Conservation (phyloP, 2,797 vertebrate genomes). For the Monodelphis domestica region DNA sequence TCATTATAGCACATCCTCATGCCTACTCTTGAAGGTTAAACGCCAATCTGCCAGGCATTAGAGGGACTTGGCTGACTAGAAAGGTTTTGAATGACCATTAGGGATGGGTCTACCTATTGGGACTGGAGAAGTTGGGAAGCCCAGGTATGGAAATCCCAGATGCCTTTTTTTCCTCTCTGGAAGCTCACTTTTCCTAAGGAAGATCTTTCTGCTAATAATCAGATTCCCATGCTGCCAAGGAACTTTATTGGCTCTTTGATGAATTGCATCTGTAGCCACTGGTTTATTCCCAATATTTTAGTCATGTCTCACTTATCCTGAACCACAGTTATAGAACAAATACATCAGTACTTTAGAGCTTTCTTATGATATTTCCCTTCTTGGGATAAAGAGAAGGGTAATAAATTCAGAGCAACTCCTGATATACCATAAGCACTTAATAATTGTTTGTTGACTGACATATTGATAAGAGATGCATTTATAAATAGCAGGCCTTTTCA, state of each 20-base stretch:
- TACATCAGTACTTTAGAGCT: background rate
- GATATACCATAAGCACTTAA: background rate
- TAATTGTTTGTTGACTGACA: background rate
- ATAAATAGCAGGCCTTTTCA: background rate
- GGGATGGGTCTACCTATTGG: background rate
- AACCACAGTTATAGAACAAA: background rate
- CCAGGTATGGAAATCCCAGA: background rate
- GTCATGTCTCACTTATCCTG: background rate
- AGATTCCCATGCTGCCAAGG: background rate
- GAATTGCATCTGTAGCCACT: background rate
- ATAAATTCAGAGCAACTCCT: background rate
- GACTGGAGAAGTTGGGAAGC: too few species aligned
- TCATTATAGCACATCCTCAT: background rate
- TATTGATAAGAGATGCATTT: background rate
- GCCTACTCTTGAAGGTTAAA: background rate
- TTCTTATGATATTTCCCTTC: background rate
- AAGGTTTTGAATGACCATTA: background rate
- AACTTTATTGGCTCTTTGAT: background rate
- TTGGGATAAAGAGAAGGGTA: background rate
- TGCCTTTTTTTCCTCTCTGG: background rate
- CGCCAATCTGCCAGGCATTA: background rate
- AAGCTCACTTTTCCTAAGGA: background rate
- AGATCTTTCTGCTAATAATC: background rate
- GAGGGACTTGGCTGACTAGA: background rate
- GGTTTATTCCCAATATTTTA: background rate